These are phyloP conservation scores for Eumeta japonica DNA, from an alignment of 1,140 invertebrate genomes.

Conservation along the genomic window DNA sequence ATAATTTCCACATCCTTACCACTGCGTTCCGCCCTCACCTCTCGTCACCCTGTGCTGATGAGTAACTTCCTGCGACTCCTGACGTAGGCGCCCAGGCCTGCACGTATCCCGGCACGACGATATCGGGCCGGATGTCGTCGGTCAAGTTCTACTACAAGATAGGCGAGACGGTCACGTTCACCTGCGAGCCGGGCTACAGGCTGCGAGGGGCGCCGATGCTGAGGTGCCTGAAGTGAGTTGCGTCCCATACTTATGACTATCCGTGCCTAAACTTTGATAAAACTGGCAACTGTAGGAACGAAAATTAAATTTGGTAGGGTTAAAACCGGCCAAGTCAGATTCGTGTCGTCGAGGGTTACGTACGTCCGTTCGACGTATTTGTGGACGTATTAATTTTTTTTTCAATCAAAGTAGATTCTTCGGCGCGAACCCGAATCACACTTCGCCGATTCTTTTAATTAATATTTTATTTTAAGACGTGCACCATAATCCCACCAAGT, in stretches of 20 bases:
- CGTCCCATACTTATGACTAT: no score
- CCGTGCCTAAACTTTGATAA: neutral
- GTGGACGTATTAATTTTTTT: no score
- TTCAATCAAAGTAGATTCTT: no score
- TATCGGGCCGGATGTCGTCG: conserved; percentile 78
- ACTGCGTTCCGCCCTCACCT: no score
- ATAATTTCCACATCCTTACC: no score
- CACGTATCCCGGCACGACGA: conserved; percentile 81
- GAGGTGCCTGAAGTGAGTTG: conserved; percentile 64
- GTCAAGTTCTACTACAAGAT: conserved; percentile 86
- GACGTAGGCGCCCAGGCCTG: conserved; percentile 79
- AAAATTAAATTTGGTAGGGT: neutral
- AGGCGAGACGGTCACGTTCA: conserved; percentile 81
- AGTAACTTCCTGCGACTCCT: no score
- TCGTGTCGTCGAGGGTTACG: neutral
- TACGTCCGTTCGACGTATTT: no score
- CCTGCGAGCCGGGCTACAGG: conserved; percentile 74
- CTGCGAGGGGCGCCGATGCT: conserved; percentile 74
- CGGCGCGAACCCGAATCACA: no score
- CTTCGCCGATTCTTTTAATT: no score
- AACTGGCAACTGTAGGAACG: neutral
- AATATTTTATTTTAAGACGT: no score
- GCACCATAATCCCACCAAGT: no score
- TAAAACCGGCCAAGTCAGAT: neutral
- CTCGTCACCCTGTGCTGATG: no score